Evolutionary conservation across 2,797 vertebrate species (phyloP), one percentile per base, ranked within the genome.

Genomic region (Arctocebus calabarensis): DNA sequence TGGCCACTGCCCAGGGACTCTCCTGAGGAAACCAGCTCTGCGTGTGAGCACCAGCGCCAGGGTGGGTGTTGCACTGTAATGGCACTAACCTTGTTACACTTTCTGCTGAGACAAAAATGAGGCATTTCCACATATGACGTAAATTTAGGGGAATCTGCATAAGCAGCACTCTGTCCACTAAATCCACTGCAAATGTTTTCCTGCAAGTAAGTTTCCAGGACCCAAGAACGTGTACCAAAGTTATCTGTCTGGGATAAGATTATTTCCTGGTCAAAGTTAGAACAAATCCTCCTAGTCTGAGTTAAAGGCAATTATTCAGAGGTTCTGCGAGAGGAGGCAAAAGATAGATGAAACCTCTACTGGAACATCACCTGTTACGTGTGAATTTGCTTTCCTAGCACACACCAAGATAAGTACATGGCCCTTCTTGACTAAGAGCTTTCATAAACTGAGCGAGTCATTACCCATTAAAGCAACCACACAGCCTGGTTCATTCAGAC

Each of bases 371-470:
- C 70, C 66, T 66, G 25, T 68, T 62, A 81, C 7, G 0, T 7
- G 23, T 13, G 92, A 77, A 43, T 77, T 92, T 59, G 13, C 55
- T 82, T 93, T 95, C 93, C 85, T 20, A 74, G 71, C 74, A 94
- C 74, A 71, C 59, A 48, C 0, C 40, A 91, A 64, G 23, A 55
- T 68, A 71, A 91, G 59, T 94, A 29, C 74, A 81, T 83, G 79
- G 95, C 32, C 78, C 88, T 91, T 93, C 94, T 92, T 66, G 92
- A 73, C 92, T 90, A 1, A 55, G 91, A 95, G 3, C 93, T 96
- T 97, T 78, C 93, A 55, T 74, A 88, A 79, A n/a, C 96, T 13
- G 40, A 90, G 94, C 52, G 77, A 75, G 74, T 89, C 29, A 10
- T 82, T 71, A 97, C 70, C 45, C 29, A 2, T 77, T 89, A 87